phyloP scores from a whole-genome alignment of 1,140 invertebrate genomes.

The Bacillus rossius region DNA sequence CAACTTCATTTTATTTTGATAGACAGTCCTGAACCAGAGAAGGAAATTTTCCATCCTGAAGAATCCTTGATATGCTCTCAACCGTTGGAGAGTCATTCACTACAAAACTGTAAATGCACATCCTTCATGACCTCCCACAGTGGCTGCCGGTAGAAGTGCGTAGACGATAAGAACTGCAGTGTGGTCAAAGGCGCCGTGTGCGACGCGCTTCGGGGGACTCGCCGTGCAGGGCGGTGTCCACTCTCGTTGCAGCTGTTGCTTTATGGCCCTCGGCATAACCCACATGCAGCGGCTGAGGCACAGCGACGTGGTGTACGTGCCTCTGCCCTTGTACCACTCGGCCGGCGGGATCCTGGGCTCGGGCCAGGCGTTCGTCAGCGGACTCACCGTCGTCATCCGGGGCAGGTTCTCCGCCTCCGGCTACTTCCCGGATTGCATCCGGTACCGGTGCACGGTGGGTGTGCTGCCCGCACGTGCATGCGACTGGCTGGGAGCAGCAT shows the following conservation, averaged over 20 bases:
- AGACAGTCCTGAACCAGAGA: too few relatives aligned
- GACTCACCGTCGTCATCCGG: slow-evolving; percentile 50
- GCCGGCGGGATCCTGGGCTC: slow-evolving; percentile 51
- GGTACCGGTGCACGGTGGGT: slow-evolving; percentile 11
- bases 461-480: too few relatives aligned
- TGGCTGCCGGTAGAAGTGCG: too few relatives aligned
- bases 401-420: slow-evolving; percentile 59
- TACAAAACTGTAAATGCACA: too few relatives aligned
- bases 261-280: background rate
- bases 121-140: too few relatives aligned
- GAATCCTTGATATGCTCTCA: too few relatives aligned
- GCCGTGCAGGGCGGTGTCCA: background rate
- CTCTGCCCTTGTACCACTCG: slow-evolving; percentile 62
- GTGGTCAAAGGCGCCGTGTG: too few relatives aligned
- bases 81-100: too few relatives aligned
- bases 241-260: background rate
- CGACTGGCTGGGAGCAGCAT: too few relatives aligned
- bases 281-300: slow-evolving; percentile 31
- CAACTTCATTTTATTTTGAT: too few relatives aligned
- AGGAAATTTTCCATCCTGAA: too few relatives aligned
- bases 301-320: slow-evolving; percentile 55
- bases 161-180: too few relatives aligned
- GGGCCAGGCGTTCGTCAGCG: slow-evolving; percentile 49
- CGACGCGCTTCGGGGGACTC: background rate
- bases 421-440: slow-evolving; percentile 47